Conservation (phyloP, 2,797 vertebrate species). For the Neomorphus geoffroyi region DNA sequence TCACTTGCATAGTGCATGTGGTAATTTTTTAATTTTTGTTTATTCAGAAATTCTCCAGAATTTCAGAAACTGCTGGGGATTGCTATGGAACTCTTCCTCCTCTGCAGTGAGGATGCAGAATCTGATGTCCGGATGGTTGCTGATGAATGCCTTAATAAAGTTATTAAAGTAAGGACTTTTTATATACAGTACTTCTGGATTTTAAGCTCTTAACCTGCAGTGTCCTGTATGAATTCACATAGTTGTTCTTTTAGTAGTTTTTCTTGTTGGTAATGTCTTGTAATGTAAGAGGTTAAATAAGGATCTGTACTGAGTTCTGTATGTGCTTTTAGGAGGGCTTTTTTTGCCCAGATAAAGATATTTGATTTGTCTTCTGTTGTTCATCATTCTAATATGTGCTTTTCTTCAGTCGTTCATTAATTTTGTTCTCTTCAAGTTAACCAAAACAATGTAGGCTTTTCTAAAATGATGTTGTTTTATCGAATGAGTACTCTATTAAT, state of each 20-base stretch:
- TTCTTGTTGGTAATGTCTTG: background rate
- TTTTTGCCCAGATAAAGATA: background rate
- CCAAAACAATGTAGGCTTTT: background rate
- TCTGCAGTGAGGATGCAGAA: slow-evolving; percentile 95
- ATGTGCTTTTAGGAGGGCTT: background rate
- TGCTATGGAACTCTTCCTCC: slow-evolving; percentile 97
- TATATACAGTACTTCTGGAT: background rate
- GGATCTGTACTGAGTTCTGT: background rate
- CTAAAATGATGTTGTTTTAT: background rate
- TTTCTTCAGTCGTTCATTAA: background rate
- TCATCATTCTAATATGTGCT: background rate
- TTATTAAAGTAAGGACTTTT: slow-evolving; percentile 90
- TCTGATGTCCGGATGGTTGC: slow-evolving; percentile 98
- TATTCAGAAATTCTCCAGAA: slow-evolving; percentile 92
- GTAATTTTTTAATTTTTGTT: background rate
- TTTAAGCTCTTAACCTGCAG: background rate
- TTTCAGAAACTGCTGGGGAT: slow-evolving; percentile 97
- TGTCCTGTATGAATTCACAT: background rate
- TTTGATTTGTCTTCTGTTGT: background rate
- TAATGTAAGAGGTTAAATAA: background rate
- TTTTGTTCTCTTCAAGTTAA: background rate
- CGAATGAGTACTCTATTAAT: background rate
- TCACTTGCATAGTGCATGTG: background rate
- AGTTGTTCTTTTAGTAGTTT: background rate
- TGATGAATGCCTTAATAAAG: slow-evolving; percentile 98